A percentile compares a stretch with the other conserved stretches of the same genome.
Conservation (phyloP, 1,140 invertebrate species). For the Colletes gigas region DNA sequence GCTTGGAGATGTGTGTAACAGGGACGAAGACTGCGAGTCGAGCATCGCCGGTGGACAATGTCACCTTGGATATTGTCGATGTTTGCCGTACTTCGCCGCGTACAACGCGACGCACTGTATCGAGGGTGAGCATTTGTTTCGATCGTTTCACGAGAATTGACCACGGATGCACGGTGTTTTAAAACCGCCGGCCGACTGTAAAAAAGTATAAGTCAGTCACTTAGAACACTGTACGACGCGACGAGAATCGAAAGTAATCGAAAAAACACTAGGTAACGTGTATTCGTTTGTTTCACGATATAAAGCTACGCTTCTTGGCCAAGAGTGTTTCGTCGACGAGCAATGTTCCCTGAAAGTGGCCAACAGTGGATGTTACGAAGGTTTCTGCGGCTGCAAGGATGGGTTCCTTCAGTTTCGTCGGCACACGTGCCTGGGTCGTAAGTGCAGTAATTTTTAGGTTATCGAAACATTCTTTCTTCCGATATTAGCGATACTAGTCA, state of each 20-base stretch:
- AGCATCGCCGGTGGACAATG: slow-evolving; percentile 82
- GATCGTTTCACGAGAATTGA: slow-evolving; percentile 2
- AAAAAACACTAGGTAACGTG: background rate
- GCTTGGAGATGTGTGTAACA: slow-evolving; percentile 76
- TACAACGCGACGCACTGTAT: slow-evolving; percentile 85
- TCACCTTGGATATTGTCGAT: slow-evolving; percentile 84
- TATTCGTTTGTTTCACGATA: slow-evolving; percentile 9
- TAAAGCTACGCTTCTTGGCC: slow-evolving; percentile 88
- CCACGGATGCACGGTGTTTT: too few relatives aligned
- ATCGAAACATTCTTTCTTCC: too few relatives aligned
- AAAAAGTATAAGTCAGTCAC: too few relatives aligned
- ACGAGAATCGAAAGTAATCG: too few relatives aligned
- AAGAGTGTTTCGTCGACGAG: slow-evolving; percentile 86
- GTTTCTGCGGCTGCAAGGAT: slow-evolving; percentile 89
- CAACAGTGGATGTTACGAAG: slow-evolving; percentile 88
- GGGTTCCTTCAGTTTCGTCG: slow-evolving; percentile 91
- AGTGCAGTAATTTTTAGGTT: slow-evolving; percentile 75
- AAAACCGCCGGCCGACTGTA: too few relatives aligned
- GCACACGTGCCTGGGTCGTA: slow-evolving; percentile 93
- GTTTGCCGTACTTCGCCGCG: slow-evolving; percentile 85
- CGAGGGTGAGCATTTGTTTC: slow-evolving; percentile 83
- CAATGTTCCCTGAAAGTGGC: slow-evolving; percentile 90
- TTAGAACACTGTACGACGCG: too few relatives aligned
- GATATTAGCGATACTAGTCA: background rate
- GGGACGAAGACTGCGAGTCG: slow-evolving; percentile 83